A percentile compares a stretch with the other conserved stretches of the same genome.
Conservation (phyloP, 2,113 vertebrate species). For the Pterocles burchelli region DNA sequence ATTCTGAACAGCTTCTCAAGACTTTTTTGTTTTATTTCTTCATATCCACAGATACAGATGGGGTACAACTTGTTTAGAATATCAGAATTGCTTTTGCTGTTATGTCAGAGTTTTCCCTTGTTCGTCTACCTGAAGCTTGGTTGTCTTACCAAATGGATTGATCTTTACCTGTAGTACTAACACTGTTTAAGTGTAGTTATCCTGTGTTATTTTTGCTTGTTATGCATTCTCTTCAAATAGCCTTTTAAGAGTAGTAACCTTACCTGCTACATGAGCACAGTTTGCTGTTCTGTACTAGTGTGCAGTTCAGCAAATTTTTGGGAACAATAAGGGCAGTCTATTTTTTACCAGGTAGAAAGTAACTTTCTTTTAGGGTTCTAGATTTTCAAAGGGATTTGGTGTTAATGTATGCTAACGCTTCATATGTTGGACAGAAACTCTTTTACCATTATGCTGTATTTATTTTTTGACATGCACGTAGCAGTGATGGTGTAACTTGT, state of each 20-base stretch:
- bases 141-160: not conserved
- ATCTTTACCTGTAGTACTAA: not conserved
- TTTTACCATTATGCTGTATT: not conserved
- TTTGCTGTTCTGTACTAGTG: not conserved
- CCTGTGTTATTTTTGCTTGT: not conserved
- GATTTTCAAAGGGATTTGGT: not conserved
- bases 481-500: not conserved
- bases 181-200: not conserved
- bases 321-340: not conserved
- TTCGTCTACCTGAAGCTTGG: not conserved
- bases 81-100: not conserved
- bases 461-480: not conserved
- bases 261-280: rapidly evolving
- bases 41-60: not conserved
- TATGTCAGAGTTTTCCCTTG: not conserved
- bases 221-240: not conserved
- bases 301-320: not conserved
- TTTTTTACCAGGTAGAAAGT: not conserved
- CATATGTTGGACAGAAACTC: not conserved
- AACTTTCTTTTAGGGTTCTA: not conserved
- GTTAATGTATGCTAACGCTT: not conserved
- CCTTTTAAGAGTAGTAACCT: not conserved
- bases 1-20: not conserved
- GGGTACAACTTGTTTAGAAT: not conserved
- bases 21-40: not conserved